Percentiles rank a stretch among this genome's conserved stretches.
Evolutionary conservation across 2,797 vertebrate genomes (phyloP).

Genomic region (Menidia menidia): DNA sequence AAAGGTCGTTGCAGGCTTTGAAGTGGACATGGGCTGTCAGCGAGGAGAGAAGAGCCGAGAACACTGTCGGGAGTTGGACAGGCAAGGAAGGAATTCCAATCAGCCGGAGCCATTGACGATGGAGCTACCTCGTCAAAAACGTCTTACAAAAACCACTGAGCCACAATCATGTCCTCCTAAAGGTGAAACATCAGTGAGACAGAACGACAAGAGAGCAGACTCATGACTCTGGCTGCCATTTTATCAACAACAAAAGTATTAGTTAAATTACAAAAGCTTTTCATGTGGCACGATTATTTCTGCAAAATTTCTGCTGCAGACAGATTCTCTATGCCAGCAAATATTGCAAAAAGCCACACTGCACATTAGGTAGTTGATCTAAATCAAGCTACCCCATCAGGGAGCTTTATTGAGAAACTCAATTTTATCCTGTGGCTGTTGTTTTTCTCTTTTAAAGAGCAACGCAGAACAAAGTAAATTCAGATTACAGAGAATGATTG

Average conservation of each 20-base stretch:
- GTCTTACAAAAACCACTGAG: constrained; percentile 20
- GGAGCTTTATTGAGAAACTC: constrained; percentile 36
- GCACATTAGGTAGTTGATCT: constrained; percentile 58
- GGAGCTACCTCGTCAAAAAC: constrained; percentile 34
- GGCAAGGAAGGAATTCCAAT: constrained; percentile 59
- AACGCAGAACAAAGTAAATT: constrained; percentile 42
- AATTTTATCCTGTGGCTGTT: constrained; percentile 41
- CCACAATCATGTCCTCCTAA: constrained; percentile 1
- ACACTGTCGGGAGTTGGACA: constrained; percentile 32
- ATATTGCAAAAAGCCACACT: constrained; percentile 37
- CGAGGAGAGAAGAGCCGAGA: constrained; percentile 31
- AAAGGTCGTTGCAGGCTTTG: constrained; percentile 52
- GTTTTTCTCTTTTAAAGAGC: constrained; percentile 30
- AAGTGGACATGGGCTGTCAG: constrained; percentile 66
- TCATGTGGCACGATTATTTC: constrained; percentile 32
- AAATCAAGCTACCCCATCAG: constrained; percentile 47
- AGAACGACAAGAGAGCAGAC: constrained; percentile 7
- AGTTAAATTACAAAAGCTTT: constrained; percentile 45
- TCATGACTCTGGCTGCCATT: constrained; percentile 21
- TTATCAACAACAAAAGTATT: constrained; percentile 43
- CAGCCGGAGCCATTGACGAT: constrained; percentile 38
- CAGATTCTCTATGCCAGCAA: constrained; percentile 33
- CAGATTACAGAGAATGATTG: constrained; percentile 54
- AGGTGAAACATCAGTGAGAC: constrained; percentile 14
- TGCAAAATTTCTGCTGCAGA: constrained; percentile 33